phyloP scores from a whole-genome alignment of 2,113 vertebrate genomes.

The Platichthys stellatus region DNA sequence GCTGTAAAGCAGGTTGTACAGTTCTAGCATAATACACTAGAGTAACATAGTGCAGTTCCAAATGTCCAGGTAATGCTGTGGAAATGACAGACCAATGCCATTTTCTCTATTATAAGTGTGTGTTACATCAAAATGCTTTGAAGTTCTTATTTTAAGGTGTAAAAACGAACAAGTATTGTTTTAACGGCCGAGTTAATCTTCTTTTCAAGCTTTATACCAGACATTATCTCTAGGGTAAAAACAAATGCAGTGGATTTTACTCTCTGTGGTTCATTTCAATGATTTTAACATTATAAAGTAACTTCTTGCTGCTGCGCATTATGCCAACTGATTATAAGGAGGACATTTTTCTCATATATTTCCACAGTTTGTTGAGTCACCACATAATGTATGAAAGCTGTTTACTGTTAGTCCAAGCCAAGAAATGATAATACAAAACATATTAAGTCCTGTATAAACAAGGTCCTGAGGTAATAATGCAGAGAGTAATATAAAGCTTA shows the following conservation, averaged over 20 bases:
- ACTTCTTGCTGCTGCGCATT: background rate
- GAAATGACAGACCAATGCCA: too few relatives aligned
- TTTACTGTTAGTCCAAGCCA: background rate
- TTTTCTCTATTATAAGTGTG: too few relatives aligned
- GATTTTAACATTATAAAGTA: background rate
- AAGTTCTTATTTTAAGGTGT: too few relatives aligned
- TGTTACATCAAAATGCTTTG: too few relatives aligned
- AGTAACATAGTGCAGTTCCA: too few relatives aligned
- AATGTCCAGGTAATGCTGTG: too few relatives aligned
- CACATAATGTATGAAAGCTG: background rate
- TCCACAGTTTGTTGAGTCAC: background rate
- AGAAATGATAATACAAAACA: constrained; percentile 14
- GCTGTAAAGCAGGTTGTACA: too few relatives aligned
- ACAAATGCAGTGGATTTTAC: too few relatives aligned
- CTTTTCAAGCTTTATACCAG: too few relatives aligned
- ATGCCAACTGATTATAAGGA: background rate
- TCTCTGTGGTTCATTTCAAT: background rate
- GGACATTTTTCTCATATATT: background rate
- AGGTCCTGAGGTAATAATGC: constrained; percentile 29
- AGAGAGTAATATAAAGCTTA: constrained; percentile 12
- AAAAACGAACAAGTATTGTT: too few relatives aligned
- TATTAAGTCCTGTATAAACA: constrained; percentile 18
- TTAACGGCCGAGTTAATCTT: background rate
- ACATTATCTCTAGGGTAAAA: too few relatives aligned
- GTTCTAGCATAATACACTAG: too few relatives aligned